phyloP scores from a whole-genome alignment of 2,113 vertebrate genomes.

The Nesoenas mayeri region DNA sequence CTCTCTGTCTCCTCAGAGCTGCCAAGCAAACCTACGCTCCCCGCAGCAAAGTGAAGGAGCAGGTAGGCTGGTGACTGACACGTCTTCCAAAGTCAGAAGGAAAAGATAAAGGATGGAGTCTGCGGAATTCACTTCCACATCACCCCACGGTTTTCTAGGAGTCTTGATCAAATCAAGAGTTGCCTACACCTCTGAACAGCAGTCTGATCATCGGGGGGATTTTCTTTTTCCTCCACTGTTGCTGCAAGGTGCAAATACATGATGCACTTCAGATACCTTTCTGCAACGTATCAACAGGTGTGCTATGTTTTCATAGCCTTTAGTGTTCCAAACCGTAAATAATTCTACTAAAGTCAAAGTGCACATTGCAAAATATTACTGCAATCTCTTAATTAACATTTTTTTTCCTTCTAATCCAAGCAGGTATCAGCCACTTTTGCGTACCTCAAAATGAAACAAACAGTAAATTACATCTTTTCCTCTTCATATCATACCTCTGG shows the following conservation, averaged over 20 bases:
- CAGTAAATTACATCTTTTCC: background rate
- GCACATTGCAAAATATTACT: background rate
- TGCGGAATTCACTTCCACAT: conserved; percentile 9
- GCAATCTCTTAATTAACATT: background rate
- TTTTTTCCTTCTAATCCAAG: background rate
- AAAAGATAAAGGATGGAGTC: background rate
- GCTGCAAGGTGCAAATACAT: background rate
- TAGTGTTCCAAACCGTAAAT: background rate
- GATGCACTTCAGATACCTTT: background rate
- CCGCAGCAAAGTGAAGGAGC: background rate
- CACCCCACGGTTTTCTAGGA: background rate
- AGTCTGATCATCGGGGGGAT: background rate
- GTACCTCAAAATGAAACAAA: background rate
- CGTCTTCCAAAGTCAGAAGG: background rate
- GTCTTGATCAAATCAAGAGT: background rate
- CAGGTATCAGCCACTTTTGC: background rate
- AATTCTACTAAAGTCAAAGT: background rate
- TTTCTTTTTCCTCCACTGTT: background rate
- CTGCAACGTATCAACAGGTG: background rate
- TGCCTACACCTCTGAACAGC: background rate
- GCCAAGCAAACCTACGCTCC: background rate
- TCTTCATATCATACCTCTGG: background rate
- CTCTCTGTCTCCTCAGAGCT: background rate
- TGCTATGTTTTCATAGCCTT: background rate
- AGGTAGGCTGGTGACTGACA: conserved; percentile 26